Percentiles rank a stretch among this genome's conserved stretches.
phyloP scores from a whole-genome alignment of 2,113 vertebrate species.

The Campylomormyrus tamandua region DNA sequence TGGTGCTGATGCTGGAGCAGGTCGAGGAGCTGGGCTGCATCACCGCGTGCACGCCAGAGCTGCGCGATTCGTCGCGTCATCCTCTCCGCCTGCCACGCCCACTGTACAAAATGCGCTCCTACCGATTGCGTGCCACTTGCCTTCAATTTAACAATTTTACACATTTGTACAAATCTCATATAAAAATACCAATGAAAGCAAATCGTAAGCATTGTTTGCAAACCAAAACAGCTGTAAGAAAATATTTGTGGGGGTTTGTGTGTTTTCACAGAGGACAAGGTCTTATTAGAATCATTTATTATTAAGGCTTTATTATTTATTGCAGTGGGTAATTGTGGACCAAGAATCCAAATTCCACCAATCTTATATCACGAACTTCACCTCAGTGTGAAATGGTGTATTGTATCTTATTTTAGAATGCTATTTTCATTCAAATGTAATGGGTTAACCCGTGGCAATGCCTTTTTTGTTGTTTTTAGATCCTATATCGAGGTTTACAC shows the following conservation, averaged over 20 bases:
- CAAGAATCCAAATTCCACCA: neutral
- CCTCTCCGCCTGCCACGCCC: slow-evolving; percentile 2
- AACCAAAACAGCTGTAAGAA: neutral
- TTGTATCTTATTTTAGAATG: neutral
- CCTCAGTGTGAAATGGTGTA: neutral
- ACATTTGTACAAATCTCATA: neutral
- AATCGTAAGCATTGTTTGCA: neutral
- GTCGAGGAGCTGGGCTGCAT: slow-evolving; percentile 11
- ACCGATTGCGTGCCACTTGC: neutral
- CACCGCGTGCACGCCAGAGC: neutral
- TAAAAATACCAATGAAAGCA: neutral
- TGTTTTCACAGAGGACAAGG: neutral
- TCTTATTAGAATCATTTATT: neutral
- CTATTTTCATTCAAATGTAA: neutral
- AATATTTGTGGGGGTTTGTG: neutral
- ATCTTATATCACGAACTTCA: neutral
- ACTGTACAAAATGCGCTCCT: neutral
- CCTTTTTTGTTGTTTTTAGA: neutral
- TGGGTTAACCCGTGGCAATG: neutral
- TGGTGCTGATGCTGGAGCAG: slow-evolving; percentile 31
- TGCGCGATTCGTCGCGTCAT: neutral
- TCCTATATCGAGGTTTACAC: neutral
- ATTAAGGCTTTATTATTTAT: neutral
- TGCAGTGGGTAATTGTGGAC: neutral
- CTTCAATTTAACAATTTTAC: neutral